A percentile compares a stretch with the other conserved stretches of the same genome.
Conservation (phyloP, 2,113 vertebrate species). For the Poeciliopsis turrubarensis region DNA sequence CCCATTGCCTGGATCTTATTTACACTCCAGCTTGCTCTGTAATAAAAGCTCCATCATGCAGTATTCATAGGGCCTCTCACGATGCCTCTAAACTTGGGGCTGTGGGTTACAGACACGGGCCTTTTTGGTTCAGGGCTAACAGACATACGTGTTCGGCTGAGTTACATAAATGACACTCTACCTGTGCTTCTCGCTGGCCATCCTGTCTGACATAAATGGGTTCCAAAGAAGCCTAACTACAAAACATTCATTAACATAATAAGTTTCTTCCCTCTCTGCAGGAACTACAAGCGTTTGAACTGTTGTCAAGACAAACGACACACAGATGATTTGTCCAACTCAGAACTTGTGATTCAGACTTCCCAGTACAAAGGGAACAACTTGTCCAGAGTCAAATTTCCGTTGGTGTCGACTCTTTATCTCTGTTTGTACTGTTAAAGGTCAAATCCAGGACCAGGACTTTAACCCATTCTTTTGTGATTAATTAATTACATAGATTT, state of each 20-base stretch:
- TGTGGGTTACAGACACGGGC: constrained; percentile 56
- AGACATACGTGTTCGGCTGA: constrained; percentile 59
- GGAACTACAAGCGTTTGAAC: neutral
- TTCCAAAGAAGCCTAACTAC: constrained; percentile 24
- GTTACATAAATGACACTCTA: constrained; percentile 49
- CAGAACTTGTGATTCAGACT: neutral
- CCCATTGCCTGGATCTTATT: constrained; percentile 77
- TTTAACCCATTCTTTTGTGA: too few relatives aligned
- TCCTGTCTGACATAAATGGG: constrained; percentile 47
- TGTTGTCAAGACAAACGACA: too few relatives aligned
- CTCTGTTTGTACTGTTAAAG: neutral
- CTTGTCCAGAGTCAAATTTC: neutral
- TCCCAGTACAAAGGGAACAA: neutral
- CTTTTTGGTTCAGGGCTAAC: constrained; percentile 66
- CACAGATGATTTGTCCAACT: neutral
- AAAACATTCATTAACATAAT: neutral
- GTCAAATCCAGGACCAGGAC: neutral
- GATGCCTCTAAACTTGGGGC: constrained; percentile 60
- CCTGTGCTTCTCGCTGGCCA: constrained; percentile 37
- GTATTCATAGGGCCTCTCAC: constrained; percentile 77
- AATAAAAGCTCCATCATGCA: constrained; percentile 82
- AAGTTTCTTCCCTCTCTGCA: neutral
- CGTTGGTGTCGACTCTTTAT: neutral
- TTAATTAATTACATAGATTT: too few relatives aligned
- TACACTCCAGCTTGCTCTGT: constrained; percentile 74